phyloP scores from a whole-genome alignment of 2,113 vertebrate genomes.

The Corvus moneduloides region DNA sequence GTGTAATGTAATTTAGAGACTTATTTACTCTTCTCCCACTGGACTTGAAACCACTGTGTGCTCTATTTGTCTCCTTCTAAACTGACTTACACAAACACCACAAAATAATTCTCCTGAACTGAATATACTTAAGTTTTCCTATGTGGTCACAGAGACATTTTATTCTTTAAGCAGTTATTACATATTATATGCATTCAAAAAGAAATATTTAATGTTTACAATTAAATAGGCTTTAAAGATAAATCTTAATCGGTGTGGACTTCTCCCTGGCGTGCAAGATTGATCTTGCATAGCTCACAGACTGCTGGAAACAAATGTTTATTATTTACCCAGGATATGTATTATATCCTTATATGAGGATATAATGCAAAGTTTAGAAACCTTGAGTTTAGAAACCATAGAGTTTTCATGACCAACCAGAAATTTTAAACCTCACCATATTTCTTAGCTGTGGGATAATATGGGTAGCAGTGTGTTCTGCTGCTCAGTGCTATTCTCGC shows the following conservation, averaged over 20 bases:
- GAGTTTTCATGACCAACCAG: background rate
- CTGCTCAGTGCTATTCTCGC: background rate
- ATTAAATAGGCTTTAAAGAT: background rate
- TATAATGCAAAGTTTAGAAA: background rate
- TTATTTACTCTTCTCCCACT: background rate
- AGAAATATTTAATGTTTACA: background rate
- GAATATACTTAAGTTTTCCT: background rate
- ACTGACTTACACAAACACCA: background rate
- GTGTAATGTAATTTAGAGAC: background rate
- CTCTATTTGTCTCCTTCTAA: background rate
- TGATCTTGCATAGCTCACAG: background rate
- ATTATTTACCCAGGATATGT: background rate
- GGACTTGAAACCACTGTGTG: background rate
- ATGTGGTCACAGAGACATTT: background rate
- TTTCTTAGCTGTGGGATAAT: background rate
- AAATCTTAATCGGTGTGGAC: background rate
- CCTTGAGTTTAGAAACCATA: background rate
- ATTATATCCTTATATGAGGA: background rate
- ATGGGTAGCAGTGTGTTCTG: background rate
- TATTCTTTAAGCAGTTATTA: background rate
- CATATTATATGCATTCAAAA: background rate
- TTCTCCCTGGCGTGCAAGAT: background rate
- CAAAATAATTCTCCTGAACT: background rate
- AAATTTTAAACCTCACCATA: background rate
- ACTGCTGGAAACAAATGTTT: background rate